Evolutionary conservation across 2,797 vertebrate genomes (phyloP).

Genomic region (Centroberyx gerrardi): DNA sequence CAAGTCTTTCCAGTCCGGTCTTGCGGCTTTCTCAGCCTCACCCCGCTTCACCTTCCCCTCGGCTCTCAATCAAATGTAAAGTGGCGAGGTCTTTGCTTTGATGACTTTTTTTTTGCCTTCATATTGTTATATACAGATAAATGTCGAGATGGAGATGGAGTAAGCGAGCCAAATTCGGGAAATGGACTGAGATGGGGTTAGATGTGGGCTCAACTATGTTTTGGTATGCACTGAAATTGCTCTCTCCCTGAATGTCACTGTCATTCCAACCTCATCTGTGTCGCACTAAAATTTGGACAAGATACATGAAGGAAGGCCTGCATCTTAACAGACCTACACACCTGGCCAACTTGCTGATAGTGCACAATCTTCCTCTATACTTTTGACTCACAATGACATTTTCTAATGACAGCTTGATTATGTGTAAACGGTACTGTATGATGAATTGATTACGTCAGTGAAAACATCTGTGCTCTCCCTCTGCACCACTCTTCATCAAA

Average conservation of each 20-base stretch:
- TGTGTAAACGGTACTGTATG: background rate
- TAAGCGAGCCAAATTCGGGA: constrained; percentile 57
- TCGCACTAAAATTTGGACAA: constrained; percentile 32
- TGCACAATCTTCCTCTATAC: constrained; percentile 31
- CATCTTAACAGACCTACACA: constrained; percentile 50
- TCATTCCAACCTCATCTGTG: constrained; percentile 51
- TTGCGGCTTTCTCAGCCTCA: constrained; percentile 51
- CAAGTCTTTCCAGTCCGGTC: constrained; percentile 48
- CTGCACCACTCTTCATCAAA: background rate
- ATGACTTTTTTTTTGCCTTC: constrained; percentile 57
- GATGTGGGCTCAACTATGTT: constrained; percentile 48
- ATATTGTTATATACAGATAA: constrained; percentile 58
- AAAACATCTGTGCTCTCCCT: background rate
- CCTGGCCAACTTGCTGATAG: constrained; percentile 42
- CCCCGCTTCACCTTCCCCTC: constrained; percentile 43
- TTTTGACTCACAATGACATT: constrained; percentile 55
- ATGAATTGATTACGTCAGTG: background rate
- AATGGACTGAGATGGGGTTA: constrained; percentile 52
- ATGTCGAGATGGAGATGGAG: constrained; percentile 35
- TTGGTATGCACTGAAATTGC: constrained; percentile 50
- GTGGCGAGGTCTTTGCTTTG: constrained; percentile 58
- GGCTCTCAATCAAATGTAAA: constrained; percentile 60
- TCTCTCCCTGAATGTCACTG: constrained; percentile 54
- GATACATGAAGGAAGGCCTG: constrained; percentile 47
- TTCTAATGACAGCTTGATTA: constrained; percentile 62